phyloP scores from a whole-genome alignment of 2,797 vertebrate genomes.

The Acipenser ruthenus region DNA sequence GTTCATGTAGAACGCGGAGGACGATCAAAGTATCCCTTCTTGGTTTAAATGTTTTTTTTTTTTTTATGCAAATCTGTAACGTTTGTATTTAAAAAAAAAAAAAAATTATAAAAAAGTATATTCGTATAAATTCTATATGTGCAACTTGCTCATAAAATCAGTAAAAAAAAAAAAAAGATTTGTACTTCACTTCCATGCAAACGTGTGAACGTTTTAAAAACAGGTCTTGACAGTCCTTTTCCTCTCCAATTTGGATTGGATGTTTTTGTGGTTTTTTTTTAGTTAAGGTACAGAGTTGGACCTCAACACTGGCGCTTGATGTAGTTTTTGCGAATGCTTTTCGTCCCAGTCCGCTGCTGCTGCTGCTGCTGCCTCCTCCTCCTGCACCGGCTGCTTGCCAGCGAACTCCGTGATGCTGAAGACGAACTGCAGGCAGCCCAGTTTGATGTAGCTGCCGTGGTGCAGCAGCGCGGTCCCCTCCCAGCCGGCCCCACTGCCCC shows the following conservation, averaged over 20 bases:
- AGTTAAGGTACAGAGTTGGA: slow-evolving; percentile 75
- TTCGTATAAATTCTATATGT: slow-evolving; percentile 75
- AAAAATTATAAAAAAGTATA: slow-evolving; percentile 75
- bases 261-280: slow-evolving; percentile 13
- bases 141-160: slow-evolving; percentile 79
- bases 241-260: slow-evolving; percentile 2
- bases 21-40: slow-evolving; percentile 35
- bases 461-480: slow-evolving; percentile 92
- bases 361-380: slow-evolving; percentile 44
- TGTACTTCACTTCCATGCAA: slow-evolving; percentile 93
- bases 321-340: slow-evolving; percentile 62
- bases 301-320: slow-evolving; percentile 76
- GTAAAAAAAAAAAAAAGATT: slow-evolving; percentile 60
- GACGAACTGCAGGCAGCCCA: slow-evolving; percentile 94
- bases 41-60: slow-evolving; percentile 5
- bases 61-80: slow-evolving; percentile 27
- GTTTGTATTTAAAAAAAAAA: slow-evolving; percentile 61
- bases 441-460: slow-evolving; percentile 93
- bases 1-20: slow-evolving; percentile 18
- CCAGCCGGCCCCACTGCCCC: slow-evolving; percentile 92
- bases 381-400: slow-evolving; percentile 80
- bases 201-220: slow-evolving; percentile 52
- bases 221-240: slow-evolving; percentile 50
- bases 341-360: slow-evolving; percentile 49
- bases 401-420: slow-evolving; percentile 94